These are phyloP conservation scores for Campopleginae sp. DNA, from an alignment of 2,888 invertebrate species.

Conservation along the genomic window DNA sequence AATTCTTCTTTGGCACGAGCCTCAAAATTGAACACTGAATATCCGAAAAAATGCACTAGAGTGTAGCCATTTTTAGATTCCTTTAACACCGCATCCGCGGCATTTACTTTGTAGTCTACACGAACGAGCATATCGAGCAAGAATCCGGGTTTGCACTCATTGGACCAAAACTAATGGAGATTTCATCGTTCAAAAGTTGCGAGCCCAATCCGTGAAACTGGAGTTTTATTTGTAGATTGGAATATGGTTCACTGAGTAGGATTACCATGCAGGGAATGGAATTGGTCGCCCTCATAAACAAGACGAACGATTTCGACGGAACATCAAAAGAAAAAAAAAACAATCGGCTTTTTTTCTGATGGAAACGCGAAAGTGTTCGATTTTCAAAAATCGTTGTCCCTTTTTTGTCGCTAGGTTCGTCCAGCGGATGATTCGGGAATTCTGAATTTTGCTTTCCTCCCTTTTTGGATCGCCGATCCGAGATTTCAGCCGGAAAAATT, in stretches of 20 bases:
- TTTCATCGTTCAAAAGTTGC: background rate
- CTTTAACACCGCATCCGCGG: background rate
- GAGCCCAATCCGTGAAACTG: background rate
- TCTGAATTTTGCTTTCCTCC: background rate
- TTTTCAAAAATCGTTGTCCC: background rate
- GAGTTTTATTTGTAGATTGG: background rate
- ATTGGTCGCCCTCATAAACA: background rate
- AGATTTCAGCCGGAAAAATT: no score
- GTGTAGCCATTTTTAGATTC: background rate
- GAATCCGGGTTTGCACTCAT: background rate
- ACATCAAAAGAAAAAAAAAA: background rate
- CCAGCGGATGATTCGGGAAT: background rate
- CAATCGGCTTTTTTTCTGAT: background rate
- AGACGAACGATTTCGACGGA: background rate
- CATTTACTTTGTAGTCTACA: background rate
- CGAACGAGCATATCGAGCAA: background rate
- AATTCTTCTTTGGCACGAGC: background rate
- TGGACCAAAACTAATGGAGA: background rate
- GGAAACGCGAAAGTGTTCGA: background rate
- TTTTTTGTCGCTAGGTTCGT: background rate
- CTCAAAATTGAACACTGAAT: background rate
- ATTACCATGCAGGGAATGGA: background rate
- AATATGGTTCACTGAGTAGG: background rate
- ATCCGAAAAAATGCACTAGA: background rate
- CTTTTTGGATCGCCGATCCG: no score